phyloP scores from a whole-genome alignment of 2,797 vertebrate genomes.

The Tangara arthus region DNA sequence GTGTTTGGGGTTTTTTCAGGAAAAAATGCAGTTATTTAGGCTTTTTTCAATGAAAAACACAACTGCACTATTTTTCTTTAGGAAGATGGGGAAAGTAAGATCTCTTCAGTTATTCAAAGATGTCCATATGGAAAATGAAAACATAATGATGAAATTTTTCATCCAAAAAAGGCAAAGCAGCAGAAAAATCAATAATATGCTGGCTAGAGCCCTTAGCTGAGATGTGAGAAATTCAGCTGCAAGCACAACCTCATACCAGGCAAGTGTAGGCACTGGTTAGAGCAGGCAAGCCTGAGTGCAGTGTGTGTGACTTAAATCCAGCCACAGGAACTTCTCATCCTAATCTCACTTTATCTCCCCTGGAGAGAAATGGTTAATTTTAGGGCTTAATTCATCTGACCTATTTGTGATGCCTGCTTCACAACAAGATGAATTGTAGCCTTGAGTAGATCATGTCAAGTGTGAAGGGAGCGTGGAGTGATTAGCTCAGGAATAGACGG shows the following conservation, averaged over 20 bases:
- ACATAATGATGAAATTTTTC: not conserved
- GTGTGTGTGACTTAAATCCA: not conserved
- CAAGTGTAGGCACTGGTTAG: not conserved
- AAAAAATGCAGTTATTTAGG: not conserved
- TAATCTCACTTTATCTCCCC: not conserved
- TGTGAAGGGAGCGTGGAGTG: slow-evolving; percentile 20
- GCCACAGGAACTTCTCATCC: not conserved
- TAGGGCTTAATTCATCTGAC: slow-evolving; percentile 52
- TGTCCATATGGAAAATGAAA: slow-evolving; percentile 17
- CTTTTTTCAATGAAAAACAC: not conserved
- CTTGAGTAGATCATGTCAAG: slow-evolving; percentile 34
- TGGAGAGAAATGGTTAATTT: slow-evolving; percentile 47
- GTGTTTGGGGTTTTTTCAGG: not conserved
- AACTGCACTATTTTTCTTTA: not conserved
- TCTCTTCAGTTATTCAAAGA: not conserved
- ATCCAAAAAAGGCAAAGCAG: not conserved
- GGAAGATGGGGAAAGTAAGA: not conserved
- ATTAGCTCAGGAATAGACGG: slow-evolving; percentile 44
- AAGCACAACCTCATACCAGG: not conserved
- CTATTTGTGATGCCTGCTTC: not conserved
- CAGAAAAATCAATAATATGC: not conserved
- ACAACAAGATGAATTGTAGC: slow-evolving; percentile 29
- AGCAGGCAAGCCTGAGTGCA: not conserved
- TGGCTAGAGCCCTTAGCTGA: not conserved
- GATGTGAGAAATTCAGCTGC: not conserved